A percentile compares a stretch with the other conserved stretches of the same genome.
These are phyloP conservation scores for Paedocypris sp. DNA, from an alignment of 2,113 vertebrate species.

Conservation along the genomic window DNA sequence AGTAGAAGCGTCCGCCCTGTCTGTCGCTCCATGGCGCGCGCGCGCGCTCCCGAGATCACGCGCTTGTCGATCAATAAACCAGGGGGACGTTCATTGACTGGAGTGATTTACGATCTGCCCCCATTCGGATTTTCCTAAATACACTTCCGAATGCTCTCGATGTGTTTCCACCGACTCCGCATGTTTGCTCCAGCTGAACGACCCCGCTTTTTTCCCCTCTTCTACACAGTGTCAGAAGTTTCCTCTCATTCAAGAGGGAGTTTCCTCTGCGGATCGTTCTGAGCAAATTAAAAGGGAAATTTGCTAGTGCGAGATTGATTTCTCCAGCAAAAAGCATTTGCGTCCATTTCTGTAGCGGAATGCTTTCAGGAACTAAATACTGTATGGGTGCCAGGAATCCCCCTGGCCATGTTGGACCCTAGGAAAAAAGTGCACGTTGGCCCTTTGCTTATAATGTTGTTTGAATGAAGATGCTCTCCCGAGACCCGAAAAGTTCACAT, in stretches of 20 bases:
- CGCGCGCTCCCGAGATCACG: neutral
- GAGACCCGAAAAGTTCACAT: too few relatives aligned
- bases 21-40: neutral
- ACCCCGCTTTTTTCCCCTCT: neutral
- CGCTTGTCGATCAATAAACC: slow-evolving; percentile 35
- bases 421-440: too few relatives aligned
- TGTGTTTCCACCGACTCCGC: neutral
- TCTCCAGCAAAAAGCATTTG: too few relatives aligned
- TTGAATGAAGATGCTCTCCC: too few relatives aligned
- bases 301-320: too few relatives aligned
- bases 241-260: neutral
- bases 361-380: too few relatives aligned
- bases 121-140: slow-evolving; percentile 20
- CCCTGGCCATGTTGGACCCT: too few relatives aligned
- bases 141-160: slow-evolving; percentile 7
- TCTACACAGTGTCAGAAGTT: neutral
- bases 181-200: neutral
- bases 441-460: too few relatives aligned
- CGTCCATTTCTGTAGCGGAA: too few relatives aligned
- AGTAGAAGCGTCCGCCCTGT: neutral
- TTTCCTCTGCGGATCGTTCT: neutral
- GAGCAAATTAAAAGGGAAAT: too few relatives aligned
- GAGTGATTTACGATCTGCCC: slow-evolving; percentile 12
- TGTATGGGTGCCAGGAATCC: too few relatives aligned
- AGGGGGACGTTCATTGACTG: slow-evolving; percentile 15